phyloP scores from a whole-genome alignment of 1,140 invertebrate species.

The Adelges cooleyi region DNA sequence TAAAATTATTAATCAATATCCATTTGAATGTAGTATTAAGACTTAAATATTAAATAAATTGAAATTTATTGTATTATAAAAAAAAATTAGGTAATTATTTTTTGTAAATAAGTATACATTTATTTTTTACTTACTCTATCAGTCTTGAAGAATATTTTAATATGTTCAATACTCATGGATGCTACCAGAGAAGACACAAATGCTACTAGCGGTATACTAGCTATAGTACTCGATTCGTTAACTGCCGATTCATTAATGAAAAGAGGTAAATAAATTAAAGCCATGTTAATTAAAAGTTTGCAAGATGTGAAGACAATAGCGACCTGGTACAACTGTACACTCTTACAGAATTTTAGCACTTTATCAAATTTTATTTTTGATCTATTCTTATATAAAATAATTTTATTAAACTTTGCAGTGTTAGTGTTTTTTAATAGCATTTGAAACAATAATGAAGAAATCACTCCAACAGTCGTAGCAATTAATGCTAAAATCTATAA shows the following conservation, averaged over 20 bases:
- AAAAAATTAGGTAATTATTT: no score
- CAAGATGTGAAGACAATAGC: conserved; percentile 64
- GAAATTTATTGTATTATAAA: no score
- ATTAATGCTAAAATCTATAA: conserved; percentile 50
- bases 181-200: conserved; percentile 73
- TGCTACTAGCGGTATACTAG: conserved; percentile 73
- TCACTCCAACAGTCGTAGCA: conserved; percentile 44
- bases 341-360: conserved; percentile 15
- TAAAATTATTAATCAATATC: no score
- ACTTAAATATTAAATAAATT: no score
- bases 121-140: conserved; percentile 29
- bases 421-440: conserved; percentile 37
- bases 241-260: conserved; percentile 66
- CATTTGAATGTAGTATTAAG: no score
- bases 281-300: conserved; percentile 68
- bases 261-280: conserved; percentile 73
- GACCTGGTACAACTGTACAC: conserved; percentile 32
- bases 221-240: conserved; percentile 54
- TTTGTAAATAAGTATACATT: no score
- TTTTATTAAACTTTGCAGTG: not conserved
- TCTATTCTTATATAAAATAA: not conserved
- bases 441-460: conserved; percentile 48
- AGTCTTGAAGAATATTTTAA: not conserved
- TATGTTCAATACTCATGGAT: conserved; percentile 58
- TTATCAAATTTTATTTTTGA: not conserved